Evolutionary conservation across 2,113 vertebrate species (phyloP).

Genomic region (Plecturocebus donacophilus): DNA sequence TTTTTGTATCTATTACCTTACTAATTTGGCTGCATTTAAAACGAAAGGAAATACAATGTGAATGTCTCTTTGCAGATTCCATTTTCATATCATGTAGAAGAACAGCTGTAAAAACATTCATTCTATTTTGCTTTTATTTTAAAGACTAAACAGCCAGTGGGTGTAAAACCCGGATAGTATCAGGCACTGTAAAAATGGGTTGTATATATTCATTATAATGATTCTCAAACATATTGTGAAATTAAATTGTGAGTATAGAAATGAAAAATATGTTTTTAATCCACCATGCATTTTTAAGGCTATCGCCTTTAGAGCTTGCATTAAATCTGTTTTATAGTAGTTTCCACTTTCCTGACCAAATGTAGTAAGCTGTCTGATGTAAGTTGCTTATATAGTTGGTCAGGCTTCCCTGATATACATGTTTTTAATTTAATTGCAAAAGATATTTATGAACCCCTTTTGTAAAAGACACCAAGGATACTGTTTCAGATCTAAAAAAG

Average conservation of each 20-base stretch:
- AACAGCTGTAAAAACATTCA: background rate
- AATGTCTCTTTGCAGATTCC: background rate
- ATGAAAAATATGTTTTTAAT: background rate
- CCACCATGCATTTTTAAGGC: background rate
- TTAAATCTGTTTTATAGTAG: background rate
- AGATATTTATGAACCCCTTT: background rate
- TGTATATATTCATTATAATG: background rate
- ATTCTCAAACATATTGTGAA: slow-evolving; percentile 1
- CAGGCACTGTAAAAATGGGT: background rate
- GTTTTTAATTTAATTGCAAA: background rate
- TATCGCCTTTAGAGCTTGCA: background rate
- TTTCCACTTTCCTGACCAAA: background rate
- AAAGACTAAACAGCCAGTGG: background rate
- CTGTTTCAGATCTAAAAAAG: background rate
- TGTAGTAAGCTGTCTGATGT: background rate
- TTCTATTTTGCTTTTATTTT: slow-evolving; percentile 30
- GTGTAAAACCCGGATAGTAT: background rate
- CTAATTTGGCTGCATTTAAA: slow-evolving; percentile 37
- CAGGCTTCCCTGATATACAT: background rate
- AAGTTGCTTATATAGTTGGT: background rate
- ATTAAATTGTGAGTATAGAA: background rate
- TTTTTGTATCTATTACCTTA: background rate
- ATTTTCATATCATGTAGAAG: background rate
- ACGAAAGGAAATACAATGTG: background rate
- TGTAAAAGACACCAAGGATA: background rate